phyloP scores from a whole-genome alignment of 2,888 invertebrate species.

The Cremastinae sp. region DNA sequence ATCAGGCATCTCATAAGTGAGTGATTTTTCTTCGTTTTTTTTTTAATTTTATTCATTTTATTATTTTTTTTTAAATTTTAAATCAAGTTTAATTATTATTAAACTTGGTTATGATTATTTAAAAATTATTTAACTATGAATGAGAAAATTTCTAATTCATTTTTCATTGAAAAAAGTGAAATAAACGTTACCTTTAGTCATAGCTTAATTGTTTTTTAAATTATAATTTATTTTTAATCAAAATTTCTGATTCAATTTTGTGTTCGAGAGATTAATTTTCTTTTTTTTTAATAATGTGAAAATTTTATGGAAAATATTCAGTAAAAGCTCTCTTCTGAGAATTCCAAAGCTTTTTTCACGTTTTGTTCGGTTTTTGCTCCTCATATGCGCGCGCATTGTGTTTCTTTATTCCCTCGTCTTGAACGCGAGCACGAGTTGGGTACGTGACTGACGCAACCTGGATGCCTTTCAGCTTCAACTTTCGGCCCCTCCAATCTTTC shows the following conservation, averaged over 20 bases:
- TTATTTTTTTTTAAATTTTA: conserved; percentile 4
- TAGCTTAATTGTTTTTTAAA: too few relatives aligned
- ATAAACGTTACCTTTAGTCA: too few relatives aligned
- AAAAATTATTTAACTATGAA: too few relatives aligned
- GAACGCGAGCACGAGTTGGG: conserved; percentile 30
- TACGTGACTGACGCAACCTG: conserved; percentile 62
- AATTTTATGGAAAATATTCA: too few relatives aligned
- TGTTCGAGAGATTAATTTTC: too few relatives aligned
- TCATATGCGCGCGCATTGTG: background rate
- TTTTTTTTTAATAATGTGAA: too few relatives aligned
- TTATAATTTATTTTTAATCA: too few relatives aligned
- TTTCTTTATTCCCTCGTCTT: conserved; percentile 3
- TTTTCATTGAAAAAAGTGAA: too few relatives aligned
- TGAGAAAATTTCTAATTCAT: too few relatives aligned
- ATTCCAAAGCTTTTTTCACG: background rate
- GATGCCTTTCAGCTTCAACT: conserved; percentile 36
- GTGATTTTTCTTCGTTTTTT: conserved; percentile 60
- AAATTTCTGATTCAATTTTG: too few relatives aligned
- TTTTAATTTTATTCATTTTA: conserved; percentile 8
- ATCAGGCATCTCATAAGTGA: conserved; percentile 77
- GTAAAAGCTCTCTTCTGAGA: conserved; percentile 9
- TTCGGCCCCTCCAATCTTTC: conserved; percentile 17
- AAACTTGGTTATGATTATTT: too few relatives aligned
- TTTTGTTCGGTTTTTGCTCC: background rate
- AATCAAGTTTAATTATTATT: too few relatives aligned